These are phyloP conservation scores for Trogon surrucura DNA, from an alignment of 2,113 vertebrate genomes.

Conservation along the genomic window DNA sequence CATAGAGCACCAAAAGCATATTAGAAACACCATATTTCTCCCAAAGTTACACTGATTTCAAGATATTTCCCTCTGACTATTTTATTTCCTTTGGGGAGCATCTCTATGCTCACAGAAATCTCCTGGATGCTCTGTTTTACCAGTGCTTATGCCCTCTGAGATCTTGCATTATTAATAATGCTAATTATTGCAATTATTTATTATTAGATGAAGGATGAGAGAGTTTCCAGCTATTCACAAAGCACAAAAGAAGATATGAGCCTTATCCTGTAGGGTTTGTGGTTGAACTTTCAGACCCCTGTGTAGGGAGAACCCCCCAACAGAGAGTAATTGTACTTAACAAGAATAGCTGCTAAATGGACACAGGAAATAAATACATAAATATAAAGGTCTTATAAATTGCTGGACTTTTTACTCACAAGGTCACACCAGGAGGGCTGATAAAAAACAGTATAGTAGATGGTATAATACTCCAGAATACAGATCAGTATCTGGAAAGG, in stretches of 20 bases:
- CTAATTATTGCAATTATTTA: constrained; percentile 64
- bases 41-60: background rate
- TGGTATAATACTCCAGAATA: background rate
- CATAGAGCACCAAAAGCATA: background rate
- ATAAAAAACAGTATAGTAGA: background rate
- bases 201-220: constrained; percentile 36
- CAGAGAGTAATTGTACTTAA: background rate
- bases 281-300: background rate
- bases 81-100: constrained; percentile 13
- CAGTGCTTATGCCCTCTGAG: constrained; percentile 3
- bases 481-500: background rate
- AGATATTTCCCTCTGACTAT: constrained; percentile 40
- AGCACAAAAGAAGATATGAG: background rate
- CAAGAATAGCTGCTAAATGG: background rate
- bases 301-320: background rate
- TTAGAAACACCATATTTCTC: constrained; percentile 12
- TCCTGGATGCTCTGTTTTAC: constrained; percentile 32
- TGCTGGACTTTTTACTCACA: background rate
- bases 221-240: constrained; percentile 13
- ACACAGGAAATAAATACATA: background rate
- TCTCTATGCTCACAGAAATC: background rate
- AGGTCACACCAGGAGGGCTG: rapidly evolving
- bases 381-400: background rate
- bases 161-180: constrained; percentile 57
- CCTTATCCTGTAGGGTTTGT: background rate